phyloP scores from a whole-genome alignment of 2,797 vertebrate genomes.

The Leptoclinus maculatus region DNA sequence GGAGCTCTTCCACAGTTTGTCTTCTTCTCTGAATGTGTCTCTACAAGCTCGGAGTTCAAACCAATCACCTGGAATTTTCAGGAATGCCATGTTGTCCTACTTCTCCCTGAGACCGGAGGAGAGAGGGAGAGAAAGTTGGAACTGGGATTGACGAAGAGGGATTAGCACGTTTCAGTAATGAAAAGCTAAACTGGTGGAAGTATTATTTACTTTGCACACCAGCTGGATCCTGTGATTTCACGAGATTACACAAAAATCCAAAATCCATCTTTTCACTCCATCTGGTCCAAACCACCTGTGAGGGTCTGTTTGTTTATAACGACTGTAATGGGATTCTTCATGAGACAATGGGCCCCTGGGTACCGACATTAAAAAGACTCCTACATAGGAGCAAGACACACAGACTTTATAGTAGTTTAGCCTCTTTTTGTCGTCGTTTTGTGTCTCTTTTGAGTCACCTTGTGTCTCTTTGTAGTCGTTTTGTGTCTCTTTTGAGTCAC shows the following conservation, averaged over 20 bases:
- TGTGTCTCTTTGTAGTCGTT: too few species aligned
- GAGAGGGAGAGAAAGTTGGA: not conserved
- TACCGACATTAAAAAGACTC: too few species aligned
- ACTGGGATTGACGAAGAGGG: not conserved
- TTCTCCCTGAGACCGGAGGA: not conserved
- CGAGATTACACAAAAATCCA: not conserved
- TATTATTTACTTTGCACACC: not conserved
- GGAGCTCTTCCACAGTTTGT: not conserved
- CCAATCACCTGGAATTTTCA: constrained; percentile 20
- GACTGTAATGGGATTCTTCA: too few species aligned
- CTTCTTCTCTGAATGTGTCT: constrained; percentile 43
- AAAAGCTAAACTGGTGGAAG: not conserved
- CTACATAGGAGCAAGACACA: too few species aligned
- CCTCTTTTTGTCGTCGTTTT: too few species aligned
- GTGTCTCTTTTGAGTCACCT: too few species aligned
- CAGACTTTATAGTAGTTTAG: too few species aligned
- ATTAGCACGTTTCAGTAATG: not conserved
- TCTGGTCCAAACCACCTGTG: too few species aligned
- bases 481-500: too few species aligned
- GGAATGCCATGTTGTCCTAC: constrained; percentile 18
- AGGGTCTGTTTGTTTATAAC: too few species aligned
- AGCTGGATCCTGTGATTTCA: not conserved
- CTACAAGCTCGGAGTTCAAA: constrained; percentile 40
- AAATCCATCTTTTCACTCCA: too few species aligned
- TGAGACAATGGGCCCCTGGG: too few species aligned